Percentiles rank a stretch among this genome's conserved stretches.
Conservation (phyloP, 92 coral and sea anemone species). For the Phymanthus crucifer region DNA sequence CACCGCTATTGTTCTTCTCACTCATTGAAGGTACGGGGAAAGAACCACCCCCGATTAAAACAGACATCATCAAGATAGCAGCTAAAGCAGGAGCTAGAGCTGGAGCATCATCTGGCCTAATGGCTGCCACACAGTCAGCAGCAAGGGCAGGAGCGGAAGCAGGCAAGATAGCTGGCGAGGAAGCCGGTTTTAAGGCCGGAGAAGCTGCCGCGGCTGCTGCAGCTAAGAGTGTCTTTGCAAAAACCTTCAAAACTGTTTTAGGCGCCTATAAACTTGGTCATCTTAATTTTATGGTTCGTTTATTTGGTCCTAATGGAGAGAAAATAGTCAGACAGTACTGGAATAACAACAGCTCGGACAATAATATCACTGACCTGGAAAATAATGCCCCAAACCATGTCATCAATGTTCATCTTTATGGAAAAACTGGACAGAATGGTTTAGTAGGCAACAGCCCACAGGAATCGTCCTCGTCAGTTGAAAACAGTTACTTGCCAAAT, state of each 20-base stretch:
- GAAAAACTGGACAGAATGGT: not conserved
- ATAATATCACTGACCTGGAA: not conserved
- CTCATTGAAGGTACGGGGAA: not conserved
- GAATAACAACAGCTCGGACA: not conserved
- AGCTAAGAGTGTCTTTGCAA: conserved; percentile 27
- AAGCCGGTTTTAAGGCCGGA: conserved; percentile 27
- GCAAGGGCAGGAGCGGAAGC: conserved; percentile 47
- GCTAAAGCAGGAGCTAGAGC: conserved; percentile 63
- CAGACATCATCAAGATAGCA: conserved; percentile 24
- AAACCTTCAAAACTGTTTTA: conserved; percentile 13
- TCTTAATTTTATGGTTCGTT: conserved; percentile 6
- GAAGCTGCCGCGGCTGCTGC: conserved; percentile 19
- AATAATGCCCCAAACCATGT: not conserved
- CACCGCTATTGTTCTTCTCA: not conserved
- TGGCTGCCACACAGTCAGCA: conserved; percentile 62
- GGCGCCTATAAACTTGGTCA: not conserved
- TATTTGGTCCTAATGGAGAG: conserved; percentile 12
- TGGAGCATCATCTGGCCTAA: conserved; percentile 44
- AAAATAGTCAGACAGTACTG: not conserved
- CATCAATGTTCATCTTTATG: not conserved
- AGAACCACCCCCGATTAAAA: not conserved
- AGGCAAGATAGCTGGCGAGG: conserved; percentile 21
- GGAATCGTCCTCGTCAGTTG: not conserved
- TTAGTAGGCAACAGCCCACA: not conserved
- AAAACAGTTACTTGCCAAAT: not conserved